Evolutionary conservation across 2,888 invertebrate species (phyloP), one percentile per base, ranked within the genome.

Genomic region (Sceliomorpha sp.): DNA sequence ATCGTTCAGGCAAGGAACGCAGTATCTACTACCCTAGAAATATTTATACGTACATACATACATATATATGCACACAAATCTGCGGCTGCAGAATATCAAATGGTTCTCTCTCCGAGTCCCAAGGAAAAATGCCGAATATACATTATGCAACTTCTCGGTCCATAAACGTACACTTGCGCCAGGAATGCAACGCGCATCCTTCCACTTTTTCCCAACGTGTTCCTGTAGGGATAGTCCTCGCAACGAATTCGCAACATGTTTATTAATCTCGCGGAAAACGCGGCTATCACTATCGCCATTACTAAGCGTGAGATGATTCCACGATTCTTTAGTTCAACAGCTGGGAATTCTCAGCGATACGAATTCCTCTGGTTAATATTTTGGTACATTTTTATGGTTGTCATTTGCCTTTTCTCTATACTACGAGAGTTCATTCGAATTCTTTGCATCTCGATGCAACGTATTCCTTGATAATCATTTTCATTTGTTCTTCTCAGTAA

Each of bases 131-230:
- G 64, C 64, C 70, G 75, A 70, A 84, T 82, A 80, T 86, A 79
- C 84, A 86, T 86, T 84, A 86, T 86, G 84, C 81, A 86, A 82
- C 81, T 82, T 76, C 78, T 76, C 80, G 85, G 79, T 77, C 76
- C 85, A 80, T 86, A 85, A 86, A 86, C 81, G 80, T 74, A 77
- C 74, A 68, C 75, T 73, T 72, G 64, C 74, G 77, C 70, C 42
- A 72, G 73, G 81, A 82, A 82, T 84, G 76, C 75, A 53, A 17
- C 53, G 68, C 59, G 74, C 74, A 73, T 77, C 77, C 72, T 48
- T 56, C 39, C 45, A 56, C 70, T 58, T 53, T 48, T 71, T 63
- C 50, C 51, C 55, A 50, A 39, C 42, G 27, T 17, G 12, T 32
- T 60, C 31, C 68, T 40, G 27, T 42, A 44, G 66, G 59, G 39